Base-by-base conservation (phyloP, 2,113 vertebrate genomes). In the Podarcis cretensis region DNA sequence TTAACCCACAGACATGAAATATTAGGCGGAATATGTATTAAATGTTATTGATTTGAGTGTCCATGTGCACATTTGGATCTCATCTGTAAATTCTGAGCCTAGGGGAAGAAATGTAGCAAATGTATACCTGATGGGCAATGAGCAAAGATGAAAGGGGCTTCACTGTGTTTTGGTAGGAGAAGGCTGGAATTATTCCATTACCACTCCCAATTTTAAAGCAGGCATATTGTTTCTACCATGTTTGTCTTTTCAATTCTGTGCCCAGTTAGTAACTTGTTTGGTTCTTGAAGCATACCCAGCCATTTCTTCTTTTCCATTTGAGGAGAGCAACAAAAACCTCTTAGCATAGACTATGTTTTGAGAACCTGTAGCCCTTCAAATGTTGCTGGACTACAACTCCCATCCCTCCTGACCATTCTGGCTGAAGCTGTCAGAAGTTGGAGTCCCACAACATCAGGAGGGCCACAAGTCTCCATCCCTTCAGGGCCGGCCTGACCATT, bases 1-100 rank as follows among this genome's bases (percentile, higher is more conserved):
- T 59, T 77, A 81, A 71, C 27, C 13, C 48, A 81, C 63, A 89
- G 43, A 83, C 71, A 78, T 6, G 32, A 87, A 84, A 93, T 84
- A 1, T n/a, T 75, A 66, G 82, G 87, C 65, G 90, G 88, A 27
- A 89, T 23, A 21, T 91, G 83, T n/a, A 6, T 78, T 74, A 92
- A 84, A 88, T 10, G 0, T 63, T 81, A 74, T 23, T 76, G 59
- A 89, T 90, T 90, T 90, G 89, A 89, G 69, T 9, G 0, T 3
- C 77, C 25, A 80, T 76, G 23, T 63, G 74, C 59, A 80, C 30
- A 25, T 40, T 48, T 0, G 0, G 20, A 3, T 63, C 84, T 79
- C 23, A 87, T 66, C 59, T 79, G 65, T 40, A 82, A 84, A 87
- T 20, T 66, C 25, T 82, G 65, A 85, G 54, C n/a, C 66, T 1